Conservation (phyloP, 2,113 vertebrate genomes). For the Colinus virginianus region DNA sequence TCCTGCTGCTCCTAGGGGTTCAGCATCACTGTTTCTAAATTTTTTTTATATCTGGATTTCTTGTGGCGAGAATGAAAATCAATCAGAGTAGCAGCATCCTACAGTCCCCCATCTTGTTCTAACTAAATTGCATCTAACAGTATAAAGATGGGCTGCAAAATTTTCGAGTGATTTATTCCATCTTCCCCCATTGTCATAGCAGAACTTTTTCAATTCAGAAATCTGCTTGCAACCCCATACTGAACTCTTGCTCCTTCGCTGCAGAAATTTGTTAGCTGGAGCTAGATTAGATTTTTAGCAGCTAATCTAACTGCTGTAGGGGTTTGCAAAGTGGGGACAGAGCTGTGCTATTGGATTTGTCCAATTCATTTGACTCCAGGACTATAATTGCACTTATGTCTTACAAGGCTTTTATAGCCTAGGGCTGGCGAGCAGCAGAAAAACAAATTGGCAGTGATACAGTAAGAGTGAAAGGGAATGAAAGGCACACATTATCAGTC, state of each 20-base stretch:
- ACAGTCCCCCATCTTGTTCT: slow-evolving; percentile 69
- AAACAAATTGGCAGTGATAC: slow-evolving; percentile 90
- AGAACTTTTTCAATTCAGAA: slow-evolving; percentile 86
- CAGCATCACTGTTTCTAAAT: slow-evolving; percentile 67
- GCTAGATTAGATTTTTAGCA: slow-evolving; percentile 86
- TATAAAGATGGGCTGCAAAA: slow-evolving; percentile 87
- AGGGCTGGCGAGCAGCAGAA: slow-evolving; percentile 85
- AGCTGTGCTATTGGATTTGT: slow-evolving; percentile 88
- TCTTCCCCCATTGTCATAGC: slow-evolving; percentile 84
- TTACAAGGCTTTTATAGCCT: slow-evolving; percentile 88
- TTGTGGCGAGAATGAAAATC: slow-evolving; percentile 86
- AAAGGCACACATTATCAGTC: slow-evolving; percentile 91
- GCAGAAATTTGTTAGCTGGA: slow-evolving; percentile 85
- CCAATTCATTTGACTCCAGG: slow-evolving; percentile 91
- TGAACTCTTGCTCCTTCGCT: slow-evolving; percentile 85
- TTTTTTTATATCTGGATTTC: slow-evolving; percentile 81
- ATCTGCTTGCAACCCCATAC: slow-evolving; percentile 80
- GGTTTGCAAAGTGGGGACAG: slow-evolving; percentile 83
- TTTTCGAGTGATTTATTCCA: slow-evolving; percentile 83
- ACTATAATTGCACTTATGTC: slow-evolving; percentile 93
- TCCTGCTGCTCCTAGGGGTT: slow-evolving; percentile 65
- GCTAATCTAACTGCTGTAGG: slow-evolving; percentile 88
- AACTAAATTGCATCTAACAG: slow-evolving; percentile 82
- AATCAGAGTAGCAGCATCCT: slow-evolving; percentile 84
- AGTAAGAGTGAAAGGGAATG: slow-evolving; percentile 84